Conservation (phyloP, 1,140 invertebrate genomes). For the Monomorium pharaonis region DNA sequence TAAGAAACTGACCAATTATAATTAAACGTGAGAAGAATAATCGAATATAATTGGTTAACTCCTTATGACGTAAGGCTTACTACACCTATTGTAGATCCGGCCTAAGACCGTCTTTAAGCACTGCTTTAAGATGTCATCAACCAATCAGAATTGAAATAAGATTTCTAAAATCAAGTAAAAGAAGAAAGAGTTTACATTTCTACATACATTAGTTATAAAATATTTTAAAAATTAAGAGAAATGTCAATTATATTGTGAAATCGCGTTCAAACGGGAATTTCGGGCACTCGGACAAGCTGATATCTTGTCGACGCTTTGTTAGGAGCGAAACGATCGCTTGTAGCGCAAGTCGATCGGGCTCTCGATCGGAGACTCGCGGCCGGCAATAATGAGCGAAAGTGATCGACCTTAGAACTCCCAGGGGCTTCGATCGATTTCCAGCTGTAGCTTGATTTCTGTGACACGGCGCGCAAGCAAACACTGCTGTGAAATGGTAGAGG, state of each 20-base stretch:
- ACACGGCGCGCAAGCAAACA: conserved; percentile 22
- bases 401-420: conserved; percentile 73
- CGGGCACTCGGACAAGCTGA: neutral
- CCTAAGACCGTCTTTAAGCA: too few relatives aligned
- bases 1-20: too few relatives aligned
- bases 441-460: conserved; percentile 65
- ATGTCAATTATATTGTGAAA: neutral
- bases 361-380: conserved; percentile 62
- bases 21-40: too few relatives aligned
- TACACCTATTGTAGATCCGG: too few relatives aligned
- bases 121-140: too few relatives aligned
- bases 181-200: too few relatives aligned
- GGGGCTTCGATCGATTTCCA: conserved; percentile 56
- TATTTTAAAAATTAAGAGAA: neutral
- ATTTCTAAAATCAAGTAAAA: too few relatives aligned
- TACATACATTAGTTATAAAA: neutral
- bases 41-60: too few relatives aligned
- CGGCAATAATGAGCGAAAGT: conserved; percentile 76
- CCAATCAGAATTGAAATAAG: too few relatives aligned
- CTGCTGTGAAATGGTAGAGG: conserved; percentile 66
- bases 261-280: neutral
- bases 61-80: too few relatives aligned
- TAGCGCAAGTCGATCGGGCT: conserved; percentile 14
- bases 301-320: conserved; percentile 4
- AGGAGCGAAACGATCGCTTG: neutral